Percentiles rank a stretch among this genome's conserved stretches.
Conservation (phyloP, 1,140 invertebrate species). For the Ectropis grisescens region DNA sequence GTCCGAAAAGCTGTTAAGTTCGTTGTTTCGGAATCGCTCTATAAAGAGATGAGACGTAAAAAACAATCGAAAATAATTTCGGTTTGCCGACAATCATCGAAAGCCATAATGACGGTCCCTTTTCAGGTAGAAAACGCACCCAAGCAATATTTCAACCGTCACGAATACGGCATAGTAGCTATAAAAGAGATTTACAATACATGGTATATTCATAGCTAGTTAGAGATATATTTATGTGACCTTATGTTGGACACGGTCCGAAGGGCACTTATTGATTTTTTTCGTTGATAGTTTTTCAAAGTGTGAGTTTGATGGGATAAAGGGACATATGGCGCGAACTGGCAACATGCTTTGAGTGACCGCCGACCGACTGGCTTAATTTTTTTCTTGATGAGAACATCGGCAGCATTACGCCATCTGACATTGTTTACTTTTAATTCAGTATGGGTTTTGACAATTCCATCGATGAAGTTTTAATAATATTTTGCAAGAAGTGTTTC, state of each 20-base stretch:
- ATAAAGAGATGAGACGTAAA: conserved; percentile 35
- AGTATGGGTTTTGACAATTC: conserved; percentile 4
- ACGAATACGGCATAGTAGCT: conserved; percentile 41
- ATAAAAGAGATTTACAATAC: conserved; percentile 63
- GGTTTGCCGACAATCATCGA: conserved; percentile 53
- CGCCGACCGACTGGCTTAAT: conserved; percentile 28
- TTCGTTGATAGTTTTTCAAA: conserved; percentile 33
- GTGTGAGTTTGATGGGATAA: conserved; percentile 33
- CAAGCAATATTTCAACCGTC: conserved; percentile 60
- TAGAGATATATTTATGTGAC: conserved; percentile 42
- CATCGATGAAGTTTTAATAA: conserved; percentile 2
- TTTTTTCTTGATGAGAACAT: conserved; percentile 27
- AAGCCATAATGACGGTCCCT: conserved; percentile 54
- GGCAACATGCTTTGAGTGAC: conserved; percentile 49
- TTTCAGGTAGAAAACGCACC: conserved; percentile 56
- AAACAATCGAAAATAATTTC: conserved; percentile 45
- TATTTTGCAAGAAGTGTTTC: too few species aligned
- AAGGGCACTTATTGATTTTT: conserved; percentile 46
- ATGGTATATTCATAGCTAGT: conserved; percentile 51
- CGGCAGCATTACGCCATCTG: conserved; percentile 21
- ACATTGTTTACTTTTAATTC: conserved; percentile 21
- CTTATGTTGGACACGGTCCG: conserved; percentile 41
- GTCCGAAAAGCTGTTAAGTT: conserved; percentile 23
- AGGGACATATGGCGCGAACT: conserved; percentile 53
- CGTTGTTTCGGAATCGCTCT: conserved; percentile 33